Evolutionary conservation across 2,113 vertebrate species (phyloP), one percentile per base, ranked within the genome.

Genomic region (Hippoglossus stenolepis): DNA sequence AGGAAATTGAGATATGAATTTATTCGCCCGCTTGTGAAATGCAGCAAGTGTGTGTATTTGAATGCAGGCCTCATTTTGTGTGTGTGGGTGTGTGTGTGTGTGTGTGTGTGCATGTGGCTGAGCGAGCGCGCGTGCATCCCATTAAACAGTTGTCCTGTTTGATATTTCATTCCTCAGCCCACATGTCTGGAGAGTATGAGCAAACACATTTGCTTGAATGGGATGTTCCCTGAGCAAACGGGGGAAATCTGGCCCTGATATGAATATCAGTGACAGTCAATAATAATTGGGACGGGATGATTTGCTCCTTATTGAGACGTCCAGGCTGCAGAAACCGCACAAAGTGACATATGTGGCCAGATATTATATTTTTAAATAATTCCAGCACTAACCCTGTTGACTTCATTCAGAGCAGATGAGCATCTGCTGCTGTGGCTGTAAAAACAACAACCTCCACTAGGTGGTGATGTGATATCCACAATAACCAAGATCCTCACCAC

Each of bases 201-300:
- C 86, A 93, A 93, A 92, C 91, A 91, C 85, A 90, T 91, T 90
- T 90, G 87, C 74, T 77, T 87, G 89, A 90, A 89, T 67, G 79
- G 65, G 86, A 91, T 87, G 85, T 87, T 91, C 67, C 83, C 85
- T 88, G 67, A 90, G 79, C 78, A 91, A 90, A 92, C 78, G 38
- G 24, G 24, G 49, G 26, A 77, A 83, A 87, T 80, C 88, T 87
- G 84, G 82, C 56, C 74, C 63, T 84, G 78, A 84, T 85, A 71
- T 88, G 80, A 80, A 85, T 76, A 78, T 85, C 83, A 84, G 71
- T 65, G 78, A 82, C 88, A 85, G 83, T 53, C 66, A 54, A 28
- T 66, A 73, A 82, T 87, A 79, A 87, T 79, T 86, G 71, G 26
- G 68, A 75, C 11, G 82, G 75, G 75, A 56, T 69, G 68, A 79